Evolutionary conservation across 1,140 invertebrate species (phyloP).

Genomic region (fruit fly (Drosophila melanogaster)): Release_6_plus_ISO1_MT NT_033779.5:14351001-14351500

Average conservation of each 20-base stretch:
- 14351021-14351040: conserved; percentile 18
- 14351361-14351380: neutral
- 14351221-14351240: conserved; percentile 51
- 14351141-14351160: conserved; percentile 47
- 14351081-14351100: conserved; percentile 66
- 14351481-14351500: conserved; percentile 64
- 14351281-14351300: neutral
- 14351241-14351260: neutral
- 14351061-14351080: conserved; percentile 59
- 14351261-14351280: neutral
- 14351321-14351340: too few species aligned
- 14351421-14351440: neutral
- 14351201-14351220: conserved; percentile 23
- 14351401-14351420: neutral
- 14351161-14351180: conserved; percentile 49
- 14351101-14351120: conserved; percentile 25
- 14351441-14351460: conserved; percentile 50
- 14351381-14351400: neutral
- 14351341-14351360: neutral
- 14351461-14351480: conserved; percentile 30
- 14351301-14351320: too few species aligned
- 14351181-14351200: conserved; percentile 41
- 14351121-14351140: conserved; percentile 15
- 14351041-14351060: conserved; percentile 45
- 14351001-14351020: conserved; percentile 24